These are phyloP conservation scores for Hiodon tergisus DNA, from an alignment of 2,113 vertebrate species.

Conservation along the genomic window DNA sequence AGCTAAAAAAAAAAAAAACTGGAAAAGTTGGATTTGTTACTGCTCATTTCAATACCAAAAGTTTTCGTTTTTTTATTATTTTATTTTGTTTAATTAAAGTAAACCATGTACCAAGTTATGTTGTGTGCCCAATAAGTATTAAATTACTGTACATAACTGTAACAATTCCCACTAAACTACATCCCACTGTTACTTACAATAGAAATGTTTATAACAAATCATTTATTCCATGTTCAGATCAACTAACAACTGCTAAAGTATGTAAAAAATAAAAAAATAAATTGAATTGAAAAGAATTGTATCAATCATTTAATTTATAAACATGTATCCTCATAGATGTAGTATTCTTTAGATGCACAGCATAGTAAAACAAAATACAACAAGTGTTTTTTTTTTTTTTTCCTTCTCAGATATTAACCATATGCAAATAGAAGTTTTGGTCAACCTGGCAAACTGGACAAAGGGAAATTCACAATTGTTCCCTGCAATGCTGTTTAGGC, in stretches of 20 bases:
- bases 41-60: slow-evolving; percentile 53
- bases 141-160: slow-evolving; percentile 70
- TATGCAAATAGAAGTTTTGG: no score
- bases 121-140: slow-evolving; percentile 55
- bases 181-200: slow-evolving; percentile 58
- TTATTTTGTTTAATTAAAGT: slow-evolving; percentile 10
- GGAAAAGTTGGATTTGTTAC: slow-evolving; percentile 40
- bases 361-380: not conserved
- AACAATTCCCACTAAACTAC: slow-evolving; percentile 70
- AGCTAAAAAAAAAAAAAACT: slow-evolving; percentile 30
- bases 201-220: slow-evolving; percentile 63
- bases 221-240: slow-evolving; percentile 55
- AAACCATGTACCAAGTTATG: slow-evolving; percentile 57
- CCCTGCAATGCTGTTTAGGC: slow-evolving; percentile 20
- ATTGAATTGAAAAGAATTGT: not conserved
- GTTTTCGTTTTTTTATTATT: slow-evolving; percentile 54
- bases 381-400: not conserved
- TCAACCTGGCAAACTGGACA: not conserved
- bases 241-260: slow-evolving; percentile 78
- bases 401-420: not conserved
- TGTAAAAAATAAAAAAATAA: slow-evolving; percentile 36
- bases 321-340: not conserved
- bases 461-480: not conserved
- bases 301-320: not conserved
- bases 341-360: not conserved